Conservation (phyloP, 1,140 invertebrate species). For the Aporrectodea caliginosa region DNA sequence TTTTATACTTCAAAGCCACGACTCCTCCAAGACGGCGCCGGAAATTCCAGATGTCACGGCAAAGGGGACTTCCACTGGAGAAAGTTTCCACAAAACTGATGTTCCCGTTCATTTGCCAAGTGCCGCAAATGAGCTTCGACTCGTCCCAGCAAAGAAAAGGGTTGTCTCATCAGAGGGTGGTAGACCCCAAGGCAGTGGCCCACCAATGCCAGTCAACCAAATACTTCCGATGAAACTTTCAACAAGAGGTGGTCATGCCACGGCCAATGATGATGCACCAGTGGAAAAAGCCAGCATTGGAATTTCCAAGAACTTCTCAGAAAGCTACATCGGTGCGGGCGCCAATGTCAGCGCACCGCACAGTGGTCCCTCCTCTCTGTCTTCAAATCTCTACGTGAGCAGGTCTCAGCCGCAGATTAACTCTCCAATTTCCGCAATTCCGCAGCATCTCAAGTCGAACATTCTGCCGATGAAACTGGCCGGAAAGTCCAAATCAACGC, state of each 20-base stretch:
- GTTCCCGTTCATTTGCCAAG: too few species aligned
- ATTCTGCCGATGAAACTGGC: neutral
- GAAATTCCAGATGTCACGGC: too few species aligned
- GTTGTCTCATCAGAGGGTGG: too few species aligned
- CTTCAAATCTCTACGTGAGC: neutral
- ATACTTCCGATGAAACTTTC: neutral
- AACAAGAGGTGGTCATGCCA: neutral
- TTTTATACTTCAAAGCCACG: too few species aligned
- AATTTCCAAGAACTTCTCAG: neutral
- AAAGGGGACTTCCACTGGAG: too few species aligned
- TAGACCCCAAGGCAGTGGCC: too few species aligned
- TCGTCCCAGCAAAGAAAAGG: too few species aligned
- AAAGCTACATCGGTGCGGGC: neutral
- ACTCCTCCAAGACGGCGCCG: too few species aligned
- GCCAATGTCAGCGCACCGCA: neutral
- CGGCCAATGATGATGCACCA: too few species aligned
- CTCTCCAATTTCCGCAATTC: neutral
- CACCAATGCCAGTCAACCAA: neutral
- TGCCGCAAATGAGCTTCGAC: too few species aligned
- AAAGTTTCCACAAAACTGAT: too few species aligned
- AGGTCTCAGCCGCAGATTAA: neutral
- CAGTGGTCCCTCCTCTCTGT: neutral
- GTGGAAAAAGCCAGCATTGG: neutral
- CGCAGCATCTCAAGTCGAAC: neutral
- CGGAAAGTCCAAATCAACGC: neutral